Evolutionary conservation across 1,140 invertebrate species (phyloP), one percentile per base, ranked within the genome.

Genomic region (Drosophila hydei): DNA sequence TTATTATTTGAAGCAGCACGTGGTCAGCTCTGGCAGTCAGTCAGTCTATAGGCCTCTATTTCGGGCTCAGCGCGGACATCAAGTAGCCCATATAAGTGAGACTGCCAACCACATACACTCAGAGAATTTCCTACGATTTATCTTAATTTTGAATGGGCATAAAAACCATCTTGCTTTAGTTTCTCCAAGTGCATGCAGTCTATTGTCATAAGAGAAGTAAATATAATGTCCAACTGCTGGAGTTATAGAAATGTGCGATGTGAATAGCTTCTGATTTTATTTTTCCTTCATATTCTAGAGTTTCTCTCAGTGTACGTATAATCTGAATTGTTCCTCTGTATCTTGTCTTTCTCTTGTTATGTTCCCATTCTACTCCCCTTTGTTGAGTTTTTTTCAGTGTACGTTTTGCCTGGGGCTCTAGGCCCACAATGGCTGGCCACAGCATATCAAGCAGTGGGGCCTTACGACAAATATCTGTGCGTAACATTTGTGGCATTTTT

Each of bases 1-100:
- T 88, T 88, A 88, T 88, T 88, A 88, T 88, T 88, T 88, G 83
- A 88, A 88, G 83, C 83, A 88, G 83, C 83, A 88, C 83, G 83
- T 88, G 83, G 83, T 88, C 65, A 62, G 30, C 65, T 38, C 30
- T 11, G 56, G 62, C 42, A 43, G 70, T 54, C 50, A 30, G 42
- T 36, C 51, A n/a, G 48, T 38, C 60, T n/a, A 67, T 71, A 71
- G 68, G 68, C 68, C 68, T 71, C 61, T 71, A 50, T 71, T 73
- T 68, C 42, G 72, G 64, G 61, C 62, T 60, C 48, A 52, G 48
- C 33, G 47, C 65, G 40, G 40, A 43, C 59, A 30, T 48, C 33
- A 70, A 56, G 42, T 38, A 48, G 68, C 42, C 70, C 74, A 81
- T 74, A 83, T 70, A 70, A 33, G 60, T 55, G 36, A 12, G 36